These are phyloP conservation scores for Glareola pratincola DNA, from an alignment of 2,113 vertebrate genomes.

Conservation along the genomic window DNA sequence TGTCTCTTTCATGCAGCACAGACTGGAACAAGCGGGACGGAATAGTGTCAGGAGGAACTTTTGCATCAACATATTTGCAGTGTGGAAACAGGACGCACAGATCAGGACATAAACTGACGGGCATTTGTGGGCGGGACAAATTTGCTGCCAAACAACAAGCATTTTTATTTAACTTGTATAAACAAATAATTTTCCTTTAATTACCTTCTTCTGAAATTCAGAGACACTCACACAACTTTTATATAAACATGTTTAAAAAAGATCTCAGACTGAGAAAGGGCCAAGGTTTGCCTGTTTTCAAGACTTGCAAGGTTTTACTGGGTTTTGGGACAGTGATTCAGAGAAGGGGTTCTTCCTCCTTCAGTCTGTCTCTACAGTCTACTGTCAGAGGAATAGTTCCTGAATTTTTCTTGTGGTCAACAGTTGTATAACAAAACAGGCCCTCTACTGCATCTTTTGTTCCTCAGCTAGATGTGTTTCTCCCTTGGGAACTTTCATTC, in stretches of 20 bases:
- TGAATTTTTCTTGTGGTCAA: background rate
- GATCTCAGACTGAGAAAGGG: background rate
- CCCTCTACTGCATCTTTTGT: background rate
- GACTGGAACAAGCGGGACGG: background rate
- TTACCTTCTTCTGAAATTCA: background rate
- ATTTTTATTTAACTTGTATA: background rate
- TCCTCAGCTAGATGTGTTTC: background rate
- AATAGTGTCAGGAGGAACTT: conserved; percentile 46
- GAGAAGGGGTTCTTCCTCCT: background rate
- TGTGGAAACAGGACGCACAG: background rate
- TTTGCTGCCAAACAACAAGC: background rate
- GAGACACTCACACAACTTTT: background rate
- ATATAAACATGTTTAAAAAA: background rate
- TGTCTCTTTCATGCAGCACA: conserved; percentile 58
- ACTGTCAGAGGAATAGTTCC: background rate
- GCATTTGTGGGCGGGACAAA: background rate
- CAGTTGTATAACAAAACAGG: background rate
- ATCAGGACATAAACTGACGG: background rate
- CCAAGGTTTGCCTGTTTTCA: background rate
- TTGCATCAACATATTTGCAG: background rate
- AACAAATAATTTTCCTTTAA: background rate
- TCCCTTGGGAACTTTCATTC: background rate
- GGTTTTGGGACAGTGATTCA: background rate
- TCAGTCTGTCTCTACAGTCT: background rate
- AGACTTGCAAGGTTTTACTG: background rate